phyloP scores from a whole-genome alignment of 1,140 invertebrate species.

The Laupala kohalensis region DNA sequence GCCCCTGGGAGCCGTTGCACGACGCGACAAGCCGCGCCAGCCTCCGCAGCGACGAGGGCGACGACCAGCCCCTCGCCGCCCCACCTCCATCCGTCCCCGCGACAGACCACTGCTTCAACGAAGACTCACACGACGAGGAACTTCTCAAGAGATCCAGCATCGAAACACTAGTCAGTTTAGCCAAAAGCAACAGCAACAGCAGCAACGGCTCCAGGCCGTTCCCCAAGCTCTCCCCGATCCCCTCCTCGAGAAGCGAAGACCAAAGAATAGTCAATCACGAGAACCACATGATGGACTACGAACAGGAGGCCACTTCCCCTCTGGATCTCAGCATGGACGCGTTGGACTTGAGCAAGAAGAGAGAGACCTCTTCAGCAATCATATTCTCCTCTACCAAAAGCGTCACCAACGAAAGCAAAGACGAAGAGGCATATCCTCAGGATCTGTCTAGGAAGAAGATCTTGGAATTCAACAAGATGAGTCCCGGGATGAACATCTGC shows the following conservation, averaged over 20 bases:
- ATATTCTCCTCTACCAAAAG: constrained; percentile 1
- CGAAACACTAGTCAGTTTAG: constrained; percentile 16
- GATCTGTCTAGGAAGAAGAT: constrained; percentile 27
- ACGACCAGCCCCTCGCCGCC: too few species aligned
- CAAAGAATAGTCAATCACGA: neutral
- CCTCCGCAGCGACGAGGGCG: too few species aligned
- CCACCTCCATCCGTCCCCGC: too few species aligned
- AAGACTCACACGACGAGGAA: neutral
- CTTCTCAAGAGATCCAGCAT: constrained; percentile 11
- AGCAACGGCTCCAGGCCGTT: too few species aligned
- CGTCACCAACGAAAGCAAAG: neutral
- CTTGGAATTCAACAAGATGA: constrained; percentile 5
- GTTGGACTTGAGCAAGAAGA: constrained; percentile 77
- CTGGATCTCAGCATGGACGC: constrained; percentile 69
- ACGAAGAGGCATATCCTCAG: constrained; percentile 28
- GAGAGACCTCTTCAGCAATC: constrained; percentile 17
- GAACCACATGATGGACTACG: neutral
- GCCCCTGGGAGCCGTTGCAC: neutral
- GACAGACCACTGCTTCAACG: neutral
- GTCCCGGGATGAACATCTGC: neutral
- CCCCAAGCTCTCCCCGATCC: neutral
- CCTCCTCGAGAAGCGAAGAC: neutral
- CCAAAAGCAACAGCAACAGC: constrained; percentile 10
- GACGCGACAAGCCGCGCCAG: neutral
- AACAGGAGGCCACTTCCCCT: constrained; percentile 35